A percentile compares a stretch with the other conserved stretches of the same genome.
Evolutionary conservation across 92 coral and sea anemone species (phyloP).

Genomic region (Anthopleura xanthogrammica): DNA sequence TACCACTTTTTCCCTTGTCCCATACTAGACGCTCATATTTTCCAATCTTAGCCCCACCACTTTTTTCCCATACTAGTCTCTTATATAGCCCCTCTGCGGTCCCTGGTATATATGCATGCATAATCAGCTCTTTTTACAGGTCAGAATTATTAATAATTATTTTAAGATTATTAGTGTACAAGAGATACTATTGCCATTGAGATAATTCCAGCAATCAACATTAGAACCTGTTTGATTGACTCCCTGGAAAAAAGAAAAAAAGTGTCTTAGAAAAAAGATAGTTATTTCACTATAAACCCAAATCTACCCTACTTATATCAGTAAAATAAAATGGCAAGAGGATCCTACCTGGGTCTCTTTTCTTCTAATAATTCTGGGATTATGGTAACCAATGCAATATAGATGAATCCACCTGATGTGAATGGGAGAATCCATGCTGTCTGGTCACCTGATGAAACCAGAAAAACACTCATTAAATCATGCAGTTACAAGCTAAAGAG

Average conservation of each 20-base stretch:
- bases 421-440: constrained; percentile 94
- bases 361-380: constrained; percentile 94
- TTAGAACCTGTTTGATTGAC: constrained; percentile 78
- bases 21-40: too few species aligned
- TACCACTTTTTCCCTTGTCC: too few species aligned
- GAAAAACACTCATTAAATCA: too few species aligned
- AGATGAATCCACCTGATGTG: constrained; percentile 95
- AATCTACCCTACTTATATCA: too few species aligned
- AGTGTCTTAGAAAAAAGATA: neutral
- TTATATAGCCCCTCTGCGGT: too few species aligned
- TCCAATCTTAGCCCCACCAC: too few species aligned
- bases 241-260: constrained; percentile 66
- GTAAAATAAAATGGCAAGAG: too few species aligned
- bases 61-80: too few species aligned
- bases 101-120: neutral
- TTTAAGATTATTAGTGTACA: constrained; percentile 43
- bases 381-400: constrained; percentile 95
- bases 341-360: constrained; percentile 82
- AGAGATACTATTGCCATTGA: constrained; percentile 93
- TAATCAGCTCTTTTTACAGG: neutral
- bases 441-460: constrained; percentile 63
- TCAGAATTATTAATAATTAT: neutral
- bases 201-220: constrained; percentile 78
- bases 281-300: neutral
- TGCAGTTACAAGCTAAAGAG: too few species aligned